Conservation (phyloP, 2,797 vertebrate species). For the Otolemur crassicaudatus region DNA sequence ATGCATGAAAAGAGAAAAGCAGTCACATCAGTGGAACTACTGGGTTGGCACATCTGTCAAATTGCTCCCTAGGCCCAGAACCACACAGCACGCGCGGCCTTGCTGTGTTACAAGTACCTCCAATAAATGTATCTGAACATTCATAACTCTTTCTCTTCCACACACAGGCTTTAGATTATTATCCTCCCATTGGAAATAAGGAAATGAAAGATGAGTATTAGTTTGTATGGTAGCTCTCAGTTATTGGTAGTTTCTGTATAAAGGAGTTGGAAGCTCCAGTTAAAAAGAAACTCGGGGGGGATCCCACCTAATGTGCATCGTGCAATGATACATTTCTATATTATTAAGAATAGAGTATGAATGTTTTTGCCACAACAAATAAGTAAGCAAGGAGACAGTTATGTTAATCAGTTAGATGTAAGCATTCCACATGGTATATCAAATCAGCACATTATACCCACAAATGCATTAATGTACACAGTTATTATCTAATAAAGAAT, state of each 20-base stretch:
- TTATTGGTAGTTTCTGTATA: not conserved
- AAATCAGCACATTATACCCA: too few species aligned
- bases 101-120: not conserved
- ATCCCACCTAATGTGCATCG: too few species aligned
- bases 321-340: too few species aligned
- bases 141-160: not conserved
- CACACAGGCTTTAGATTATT: not conserved
- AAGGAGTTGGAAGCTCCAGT: not conserved
- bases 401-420: too few species aligned
- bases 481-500: too few species aligned
- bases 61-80: not conserved
- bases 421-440: too few species aligned
- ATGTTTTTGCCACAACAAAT: too few species aligned
- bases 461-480: too few species aligned
- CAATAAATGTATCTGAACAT: not conserved
- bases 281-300: not conserved
- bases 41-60: not conserved
- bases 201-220: not conserved
- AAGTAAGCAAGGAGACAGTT: too few species aligned
- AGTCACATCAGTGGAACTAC: accelerated
- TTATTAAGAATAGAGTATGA: too few species aligned
- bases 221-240: not conserved
- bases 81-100: accelerated
- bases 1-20: not conserved
- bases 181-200: not conserved